phyloP scores from a whole-genome alignment of 2,113 vertebrate genomes.

The Tragelaphus buxtoni region DNA sequence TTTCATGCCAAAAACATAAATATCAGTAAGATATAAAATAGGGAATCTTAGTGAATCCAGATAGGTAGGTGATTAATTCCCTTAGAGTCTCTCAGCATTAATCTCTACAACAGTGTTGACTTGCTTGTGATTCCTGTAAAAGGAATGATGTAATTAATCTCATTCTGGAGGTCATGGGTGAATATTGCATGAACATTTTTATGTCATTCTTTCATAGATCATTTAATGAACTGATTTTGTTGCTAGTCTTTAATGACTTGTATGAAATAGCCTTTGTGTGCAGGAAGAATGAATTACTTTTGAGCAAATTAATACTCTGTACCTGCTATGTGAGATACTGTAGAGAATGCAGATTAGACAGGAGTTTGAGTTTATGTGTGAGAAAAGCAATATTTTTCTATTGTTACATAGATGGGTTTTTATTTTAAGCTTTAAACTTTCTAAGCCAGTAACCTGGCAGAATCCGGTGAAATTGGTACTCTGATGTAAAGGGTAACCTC shows the following conservation, averaged over 20 bases:
- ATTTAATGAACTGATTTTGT: conserved; percentile 42
- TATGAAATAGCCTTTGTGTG: conserved; percentile 7
- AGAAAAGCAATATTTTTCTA: conserved; percentile 9
- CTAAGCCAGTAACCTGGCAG: neutral
- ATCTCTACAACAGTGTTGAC: neutral
- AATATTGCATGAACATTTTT: conserved; percentile 2
- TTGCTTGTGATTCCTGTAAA: neutral
- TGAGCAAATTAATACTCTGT: conserved; percentile 17
- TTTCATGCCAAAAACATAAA: conserved; percentile 71
- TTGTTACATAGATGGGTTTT: neutral
- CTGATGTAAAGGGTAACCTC: neutral
- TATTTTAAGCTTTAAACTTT: conserved; percentile 33
- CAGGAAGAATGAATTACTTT: conserved; percentile 42
- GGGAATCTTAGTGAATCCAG: conserved; percentile 44
- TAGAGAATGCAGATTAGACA: neutral
- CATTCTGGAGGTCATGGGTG: conserved; percentile 19
- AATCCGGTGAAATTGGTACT: neutral
- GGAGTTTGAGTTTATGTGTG: neutral
- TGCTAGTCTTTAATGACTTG: conserved; percentile 46
- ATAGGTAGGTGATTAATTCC: conserved; percentile 32
- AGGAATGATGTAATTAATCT: conserved; percentile 36
- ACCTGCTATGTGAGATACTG: neutral
- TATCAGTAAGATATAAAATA: conserved; percentile 37
- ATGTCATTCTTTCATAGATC: neutral
- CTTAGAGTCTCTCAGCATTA: conserved; percentile 31